Percentiles rank a stretch among this genome's conserved stretches.
These are phyloP conservation scores for Amiota communis DNA, from an alignment of 2,888 invertebrate genomes.

Conservation along the genomic window DNA sequence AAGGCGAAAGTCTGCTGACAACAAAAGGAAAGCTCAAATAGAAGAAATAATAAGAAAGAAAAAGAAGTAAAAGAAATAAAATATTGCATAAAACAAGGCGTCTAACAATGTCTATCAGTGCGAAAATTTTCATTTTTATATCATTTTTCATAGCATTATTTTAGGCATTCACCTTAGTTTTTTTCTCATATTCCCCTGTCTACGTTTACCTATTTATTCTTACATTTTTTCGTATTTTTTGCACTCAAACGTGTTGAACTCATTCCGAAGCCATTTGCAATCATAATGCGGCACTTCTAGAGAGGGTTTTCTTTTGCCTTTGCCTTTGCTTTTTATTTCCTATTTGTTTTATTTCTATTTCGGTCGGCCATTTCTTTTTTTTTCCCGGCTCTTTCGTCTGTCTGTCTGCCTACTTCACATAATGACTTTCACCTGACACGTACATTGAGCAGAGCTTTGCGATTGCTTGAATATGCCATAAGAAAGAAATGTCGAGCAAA, in stretches of 20 bases:
- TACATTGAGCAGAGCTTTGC: conserved; percentile 10
- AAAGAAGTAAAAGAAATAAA: conserved; percentile 11
- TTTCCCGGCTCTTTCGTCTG: neutral
- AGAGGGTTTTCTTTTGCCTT: neutral
- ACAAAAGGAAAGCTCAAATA: neutral
- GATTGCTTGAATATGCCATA: neutral
- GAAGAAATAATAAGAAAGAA: neutral
- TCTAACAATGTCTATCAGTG: conserved; percentile 18
- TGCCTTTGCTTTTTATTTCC: conserved; percentile 2
- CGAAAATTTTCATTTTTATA: conserved; percentile 34
- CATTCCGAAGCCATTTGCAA: conserved; percentile 17
- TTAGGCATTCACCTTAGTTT: conserved; percentile 23
- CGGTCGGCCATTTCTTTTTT: neutral
- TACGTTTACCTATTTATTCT: neutral
- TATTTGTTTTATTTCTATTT: conserved; percentile 13
- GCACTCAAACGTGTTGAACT: neutral
- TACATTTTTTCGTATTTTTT: neutral
- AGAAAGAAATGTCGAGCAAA: neutral
- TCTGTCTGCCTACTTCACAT: conserved; percentile 42
- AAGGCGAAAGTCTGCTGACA: neutral
- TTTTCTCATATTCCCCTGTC: neutral
- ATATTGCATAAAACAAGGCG: neutral
- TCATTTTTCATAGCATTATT: conserved; percentile 36
- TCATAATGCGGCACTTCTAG: conserved; percentile 16
- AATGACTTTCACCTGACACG: conserved; percentile 51